Evolutionary conservation across 2,797 vertebrate species (phyloP), one percentile per base, ranked within the genome.

Genomic region (Ctenochaetus hawaiiensis): DNA sequence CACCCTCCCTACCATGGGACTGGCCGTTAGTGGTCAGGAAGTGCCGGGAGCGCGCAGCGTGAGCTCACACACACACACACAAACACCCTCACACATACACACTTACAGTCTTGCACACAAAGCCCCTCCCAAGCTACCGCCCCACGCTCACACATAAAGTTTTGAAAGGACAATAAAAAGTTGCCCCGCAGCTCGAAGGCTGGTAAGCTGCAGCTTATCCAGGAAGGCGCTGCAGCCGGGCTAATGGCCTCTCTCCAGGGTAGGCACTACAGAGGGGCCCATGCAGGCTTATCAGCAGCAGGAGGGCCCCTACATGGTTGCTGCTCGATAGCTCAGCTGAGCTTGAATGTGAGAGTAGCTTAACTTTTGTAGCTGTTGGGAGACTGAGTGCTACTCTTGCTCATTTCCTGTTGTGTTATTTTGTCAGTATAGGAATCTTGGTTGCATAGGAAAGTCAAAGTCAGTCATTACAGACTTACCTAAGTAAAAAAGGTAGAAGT

Each of bases 21-120:
- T 81, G 71, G 79, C 88, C 80, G 72, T 92, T 93, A 92, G 89
- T 78, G 73, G 82, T 87, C 93, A 95, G 94, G 92, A 95, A 95
- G 89, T 88, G 88, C 87, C 71, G 71, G 82, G 82, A 91, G 90
- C 75, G 72, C 78, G 69, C 93, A 86, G 83, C 83, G 68, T 83
- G 86, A 91, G 64, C 78, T 78, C 72, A 86, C 75, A 82, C 75
- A 83, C 75, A 83, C 62, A 80, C 70, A 76, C 77, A 79, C 61
- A 78, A 72, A 75, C 61, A 60, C 59, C n/a, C 48, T 73, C 71
- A 67, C 57, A 65, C 70, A 72, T 56, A 79, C 67, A 64, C 68
- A 67, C 64, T 67, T 30, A 78, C 63, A 56, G 80, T 88, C 66
- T 30, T 59, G 64, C 78, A 71, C 65, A 66, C 63, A 58, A 11